Base-by-base conservation (phyloP, 1,140 invertebrate species). In the Pentalonia nigronervosa region DNA sequence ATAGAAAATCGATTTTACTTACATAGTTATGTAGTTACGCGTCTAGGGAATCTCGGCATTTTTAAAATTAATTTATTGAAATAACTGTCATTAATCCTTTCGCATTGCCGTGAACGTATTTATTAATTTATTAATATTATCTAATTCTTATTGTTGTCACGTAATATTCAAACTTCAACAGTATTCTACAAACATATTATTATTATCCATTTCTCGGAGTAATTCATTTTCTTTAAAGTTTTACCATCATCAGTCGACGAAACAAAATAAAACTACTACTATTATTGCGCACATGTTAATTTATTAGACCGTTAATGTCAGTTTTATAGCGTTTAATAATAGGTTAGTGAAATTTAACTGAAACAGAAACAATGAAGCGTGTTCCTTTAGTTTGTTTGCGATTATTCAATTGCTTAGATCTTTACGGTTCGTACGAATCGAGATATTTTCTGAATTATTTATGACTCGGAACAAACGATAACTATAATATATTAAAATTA, bases 231-330 rank as follows among this genome's bases (percentile, higher is more conserved):
- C 60, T 76, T 76, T 76, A 76, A 76, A 76, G 60, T 76, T 67
- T 76, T 23, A 8, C 60, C n/a, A 76, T 76, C 60, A 7, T 76
- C 60, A 7, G 23, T 30, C 11, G 1, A n/a, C 30, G n/a, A 47
- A 88, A 48, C 30, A 50, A 17, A 53, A 88, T 50, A 88, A 88
- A 88, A 88, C 7, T 41, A 21, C 30, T 41, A 21, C 30, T 50
- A 41, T 34, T 50, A 48, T 34, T 88, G 30, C 17, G 9, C 45
- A 34, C 47, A 87, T 87, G 25, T 87, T 30, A n/a, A 87, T 87
- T 87, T 87, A 87, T 87, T 34, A 9, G 25, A 88, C 48, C n/a
- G 30, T 88, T 88, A 88, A 88, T n/a, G 48, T 88, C 47, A 23
- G 30, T 88, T 88, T 50, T 50, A 88, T 88, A 25, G 34, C 47